Evolutionary conservation across 2,797 vertebrate species (phyloP).

Genomic region (Anniella stebbinsi): DNA sequence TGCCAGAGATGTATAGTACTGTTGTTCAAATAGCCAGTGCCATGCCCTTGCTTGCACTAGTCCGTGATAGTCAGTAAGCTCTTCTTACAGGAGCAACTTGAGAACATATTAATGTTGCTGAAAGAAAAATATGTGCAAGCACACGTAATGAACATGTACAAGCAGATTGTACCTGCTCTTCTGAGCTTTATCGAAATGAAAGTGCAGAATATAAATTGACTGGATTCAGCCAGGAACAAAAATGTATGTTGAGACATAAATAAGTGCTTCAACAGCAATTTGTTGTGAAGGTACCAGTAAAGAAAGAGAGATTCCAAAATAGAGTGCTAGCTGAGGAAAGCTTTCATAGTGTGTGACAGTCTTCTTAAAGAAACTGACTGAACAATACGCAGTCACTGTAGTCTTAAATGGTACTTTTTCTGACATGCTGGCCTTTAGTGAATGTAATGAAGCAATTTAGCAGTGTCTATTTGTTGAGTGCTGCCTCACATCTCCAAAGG

Average conservation of each 20-base stretch:
- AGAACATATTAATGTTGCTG: background rate
- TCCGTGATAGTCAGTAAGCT: background rate
- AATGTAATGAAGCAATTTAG: conserved; percentile 57
- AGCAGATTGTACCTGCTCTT: conserved; percentile 25
- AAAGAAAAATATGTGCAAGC: background rate
- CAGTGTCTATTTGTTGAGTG: conserved; percentile 49
- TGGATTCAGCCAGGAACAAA: conserved; percentile 36
- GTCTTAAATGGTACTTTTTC: conserved; percentile 38
- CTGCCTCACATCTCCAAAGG: conserved; percentile 52
- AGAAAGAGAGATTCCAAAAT: conserved; percentile 40
- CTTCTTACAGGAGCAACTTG: background rate
- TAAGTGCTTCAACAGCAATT: conserved; percentile 31
- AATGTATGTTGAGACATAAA: background rate
- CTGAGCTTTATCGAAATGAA: conserved; percentile 33
- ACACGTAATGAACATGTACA: conserved; percentile 3
- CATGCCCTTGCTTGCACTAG: background rate
- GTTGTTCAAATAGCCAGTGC: background rate
- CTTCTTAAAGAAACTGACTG: conserved; percentile 48
- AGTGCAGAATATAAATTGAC: conserved; percentile 35
- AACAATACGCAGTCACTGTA: background rate
- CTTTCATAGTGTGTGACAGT: conserved; percentile 38
- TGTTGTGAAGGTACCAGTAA: conserved; percentile 44
- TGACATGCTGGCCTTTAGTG: conserved; percentile 34
- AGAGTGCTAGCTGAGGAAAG: conserved; percentile 8
- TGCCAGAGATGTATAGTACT: background rate